These are phyloP conservation scores for Lasioglossum morio DNA, from an alignment of 2,888 invertebrate species.

Conservation along the genomic window DNA sequence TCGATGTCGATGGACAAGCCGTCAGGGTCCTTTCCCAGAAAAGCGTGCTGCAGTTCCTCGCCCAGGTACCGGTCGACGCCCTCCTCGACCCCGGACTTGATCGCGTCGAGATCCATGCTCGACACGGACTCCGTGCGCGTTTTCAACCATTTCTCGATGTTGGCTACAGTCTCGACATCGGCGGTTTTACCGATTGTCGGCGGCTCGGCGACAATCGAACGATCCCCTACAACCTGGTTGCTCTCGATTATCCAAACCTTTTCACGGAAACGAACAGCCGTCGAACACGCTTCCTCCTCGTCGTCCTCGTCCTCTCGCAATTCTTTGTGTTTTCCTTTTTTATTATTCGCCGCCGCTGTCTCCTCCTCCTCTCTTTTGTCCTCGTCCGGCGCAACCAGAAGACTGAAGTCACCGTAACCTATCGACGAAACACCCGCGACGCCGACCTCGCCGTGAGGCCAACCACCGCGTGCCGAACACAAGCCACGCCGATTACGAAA, in stretches of 20 bases:
- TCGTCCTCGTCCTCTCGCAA: constrained; percentile 11
- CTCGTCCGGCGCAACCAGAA: constrained; percentile 51
- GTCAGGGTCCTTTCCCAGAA: constrained; percentile 77
- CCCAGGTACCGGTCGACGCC: constrained; percentile 78
- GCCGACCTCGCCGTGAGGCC: constrained; percentile 60
- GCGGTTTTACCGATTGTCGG: constrained; percentile 38
- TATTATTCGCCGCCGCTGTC: constrained; percentile 37
- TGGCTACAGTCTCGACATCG: constrained; percentile 74
- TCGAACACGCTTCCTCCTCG: constrained; percentile 13
- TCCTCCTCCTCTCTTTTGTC: constrained; percentile 50
- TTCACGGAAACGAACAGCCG: constrained; percentile 15
- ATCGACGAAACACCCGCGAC: constrained; percentile 42
- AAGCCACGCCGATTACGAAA: constrained; percentile 72
- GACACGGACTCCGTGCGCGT: constrained; percentile 77
- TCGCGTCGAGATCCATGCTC: constrained; percentile 78
- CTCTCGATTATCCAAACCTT: constrained; percentile 34
- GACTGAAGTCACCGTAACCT: constrained; percentile 42
- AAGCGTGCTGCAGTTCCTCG: constrained; percentile 76
- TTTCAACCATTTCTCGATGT: constrained; percentile 82
- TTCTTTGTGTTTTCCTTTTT: constrained; percentile 57
- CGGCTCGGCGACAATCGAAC: constrained; percentile 12
- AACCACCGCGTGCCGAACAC: constrained; percentile 57
- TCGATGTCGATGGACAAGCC: constrained; percentile 77
- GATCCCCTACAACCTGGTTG: constrained; percentile 3
- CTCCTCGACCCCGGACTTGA: constrained; percentile 74